Evolutionary conservation across 2,113 vertebrate species (phyloP), one percentile per base, ranked within the genome.

Genomic region (Ranitomeya variabilis): DNA sequence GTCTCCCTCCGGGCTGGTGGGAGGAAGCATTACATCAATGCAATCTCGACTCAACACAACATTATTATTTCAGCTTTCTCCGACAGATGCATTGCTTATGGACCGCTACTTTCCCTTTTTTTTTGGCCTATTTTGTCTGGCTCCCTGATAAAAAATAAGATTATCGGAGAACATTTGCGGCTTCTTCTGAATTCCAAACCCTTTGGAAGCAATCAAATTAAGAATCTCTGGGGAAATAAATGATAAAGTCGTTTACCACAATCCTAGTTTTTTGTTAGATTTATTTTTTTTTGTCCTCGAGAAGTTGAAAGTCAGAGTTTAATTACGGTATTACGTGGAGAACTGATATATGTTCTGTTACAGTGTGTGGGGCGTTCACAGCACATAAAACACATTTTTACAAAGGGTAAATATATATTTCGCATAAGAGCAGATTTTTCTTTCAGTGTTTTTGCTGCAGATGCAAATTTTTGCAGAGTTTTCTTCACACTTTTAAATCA

Each of bases 21-120:
- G 87, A 88, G 55, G 55, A 74, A 55, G 55, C 52, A 59, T 57
- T 54, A 23, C 76, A 80, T 57, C 64, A 51, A 80, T 26, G 73
- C 66, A 71, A 31, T 31, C 78, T 81, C 26, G 21, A 52, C 62
- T 16, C 23, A 31, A 62, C 55, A 81, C 23, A 59, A 80, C n/a
- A 37, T 81, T 60, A 60, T 80, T 59, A 60, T 81, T 60, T 81
- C 79, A 62, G 23, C 79, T 37, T 37, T 60, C 57, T 19, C 78
- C 15, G 21, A 8, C 23, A 23, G 45, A 23, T 23, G n/a, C 77
- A 80, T 80, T 80, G 21, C 78, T 80, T 60, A 59, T 16, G 55
- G 78, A 60, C 78, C 23, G 4, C 78, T 23, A 80, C 76, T 57
- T 55, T 54, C 54, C 57, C 14, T 78, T 78, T 78, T 73, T 31